A percentile compares a stretch with the other conserved stretches of the same genome.
Evolutionary conservation across 2,113 vertebrate genomes (phyloP).

Genomic region (Melanotaenia duboulayi): DNA sequence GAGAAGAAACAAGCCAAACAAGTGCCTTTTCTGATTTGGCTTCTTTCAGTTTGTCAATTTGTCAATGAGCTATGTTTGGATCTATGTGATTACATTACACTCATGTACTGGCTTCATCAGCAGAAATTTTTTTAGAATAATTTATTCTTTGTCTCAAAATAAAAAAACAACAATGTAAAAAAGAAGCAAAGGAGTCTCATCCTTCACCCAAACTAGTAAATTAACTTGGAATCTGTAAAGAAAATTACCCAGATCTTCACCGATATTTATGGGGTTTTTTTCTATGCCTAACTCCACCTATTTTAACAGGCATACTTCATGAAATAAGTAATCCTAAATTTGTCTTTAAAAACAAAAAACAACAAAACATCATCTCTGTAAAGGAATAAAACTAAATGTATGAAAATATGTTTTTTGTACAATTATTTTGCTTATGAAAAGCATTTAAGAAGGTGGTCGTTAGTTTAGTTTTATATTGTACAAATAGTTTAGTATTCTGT

Average conservation of each 20-base stretch:
- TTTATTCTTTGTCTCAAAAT: neutral
- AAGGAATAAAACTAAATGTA: too few species aligned
- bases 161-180: neutral
- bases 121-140: neutral
- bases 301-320: neutral
- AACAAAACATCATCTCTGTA: too few species aligned
- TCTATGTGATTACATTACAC: neutral
- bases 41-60: constrained; percentile 1
- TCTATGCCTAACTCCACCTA: neutral
- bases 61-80: too few species aligned
- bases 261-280: neutral
- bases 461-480: neutral
- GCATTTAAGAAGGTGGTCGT: neutral
- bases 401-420: too few species aligned
- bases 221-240: neutral
- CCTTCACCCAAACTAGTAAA: neutral
- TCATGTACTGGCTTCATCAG: too few species aligned
- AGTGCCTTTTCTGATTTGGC: neutral
- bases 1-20: neutral
- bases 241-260: neutral
- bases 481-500: too few species aligned
- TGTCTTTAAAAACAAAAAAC: too few species aligned
- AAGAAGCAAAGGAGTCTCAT: neutral
- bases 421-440: too few species aligned
- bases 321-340: neutral